A percentile compares a stretch with the other conserved stretches of the same genome.
phyloP scores from a whole-genome alignment of 2,797 vertebrate species.

The Tinamus major region DNA sequence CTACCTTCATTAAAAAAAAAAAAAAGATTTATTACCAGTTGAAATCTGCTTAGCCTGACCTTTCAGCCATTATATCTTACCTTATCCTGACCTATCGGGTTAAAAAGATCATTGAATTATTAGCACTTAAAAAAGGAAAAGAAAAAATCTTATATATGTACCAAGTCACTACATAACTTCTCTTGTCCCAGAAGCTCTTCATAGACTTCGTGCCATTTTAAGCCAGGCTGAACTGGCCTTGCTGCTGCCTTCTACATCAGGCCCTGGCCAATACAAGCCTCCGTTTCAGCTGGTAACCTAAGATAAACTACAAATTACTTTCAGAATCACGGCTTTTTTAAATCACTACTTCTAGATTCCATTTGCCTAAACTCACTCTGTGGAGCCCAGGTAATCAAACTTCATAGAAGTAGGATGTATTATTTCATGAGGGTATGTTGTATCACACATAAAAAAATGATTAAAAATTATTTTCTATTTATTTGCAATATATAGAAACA shows the following conservation, averaged over 20 bases:
- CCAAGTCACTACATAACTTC: neutral
- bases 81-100: neutral
- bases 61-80: neutral
- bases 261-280: neutral
- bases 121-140: neutral
- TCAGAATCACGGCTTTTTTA: neutral
- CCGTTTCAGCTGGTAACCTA: neutral
- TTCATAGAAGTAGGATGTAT: neutral
- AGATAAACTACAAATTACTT: neutral
- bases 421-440: neutral
- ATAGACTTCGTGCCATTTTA: neutral
- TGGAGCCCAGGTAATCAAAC: neutral
- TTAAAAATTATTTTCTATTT: neutral
- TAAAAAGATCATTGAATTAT: neutral
- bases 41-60: neutral
- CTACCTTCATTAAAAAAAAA: neutral
- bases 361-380: neutral
- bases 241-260: neutral
- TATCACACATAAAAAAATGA: neutral
- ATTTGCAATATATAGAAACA: neutral
- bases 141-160: neutral
- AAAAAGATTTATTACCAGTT: neutral
- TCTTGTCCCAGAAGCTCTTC: neutral
- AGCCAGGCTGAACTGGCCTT: neutral
- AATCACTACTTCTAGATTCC: neutral